Percentiles rank a stretch among this genome's conserved stretches.
phyloP scores from a whole-genome alignment of 2,113 vertebrate genomes.

The Clarias macrocephalus region DNA sequence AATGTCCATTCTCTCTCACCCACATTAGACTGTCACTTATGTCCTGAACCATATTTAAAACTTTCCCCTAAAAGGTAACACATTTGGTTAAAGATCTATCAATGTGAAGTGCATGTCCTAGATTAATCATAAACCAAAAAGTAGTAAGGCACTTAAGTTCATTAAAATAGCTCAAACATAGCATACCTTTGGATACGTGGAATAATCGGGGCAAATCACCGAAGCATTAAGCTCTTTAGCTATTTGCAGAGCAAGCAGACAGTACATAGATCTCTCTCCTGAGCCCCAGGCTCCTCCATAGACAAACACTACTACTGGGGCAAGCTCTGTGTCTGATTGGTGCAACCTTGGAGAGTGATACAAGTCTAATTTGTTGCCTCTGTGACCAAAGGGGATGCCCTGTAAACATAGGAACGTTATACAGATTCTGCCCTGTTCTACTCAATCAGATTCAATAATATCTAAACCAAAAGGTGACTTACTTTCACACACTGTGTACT shows the following conservation, averaged over 20 bases:
- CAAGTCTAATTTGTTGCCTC: constrained; percentile 72
- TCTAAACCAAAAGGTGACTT: constrained; percentile 33
- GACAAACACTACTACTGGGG: constrained; percentile 68
- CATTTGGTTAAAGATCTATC: constrained; percentile 5
- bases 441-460: no score
- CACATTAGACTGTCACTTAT: constrained; percentile 73
- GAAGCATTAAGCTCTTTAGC: constrained; percentile 67
- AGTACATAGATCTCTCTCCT: constrained; percentile 70
- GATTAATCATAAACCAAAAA: background rate
- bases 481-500: constrained; percentile 70
- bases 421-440: background rate
- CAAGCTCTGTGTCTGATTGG: constrained; percentile 8
- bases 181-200: constrained; percentile 71
- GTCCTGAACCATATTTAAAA: constrained; percentile 74
- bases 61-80: constrained; percentile 64
- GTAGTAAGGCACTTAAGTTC: background rate
- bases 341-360: constrained; percentile 61
- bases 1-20: constrained; percentile 63
- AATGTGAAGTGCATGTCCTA: background rate
- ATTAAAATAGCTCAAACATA: background rate
- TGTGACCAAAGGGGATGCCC: constrained; percentile 70
- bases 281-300: constrained; percentile 75
- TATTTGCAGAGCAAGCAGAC: constrained; percentile 71
- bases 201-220: constrained; percentile 76
- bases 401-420: constrained; percentile 35